Conservation (phyloP, 1,140 invertebrate genomes). For the Oryzaephilus surinamensis region DNA sequence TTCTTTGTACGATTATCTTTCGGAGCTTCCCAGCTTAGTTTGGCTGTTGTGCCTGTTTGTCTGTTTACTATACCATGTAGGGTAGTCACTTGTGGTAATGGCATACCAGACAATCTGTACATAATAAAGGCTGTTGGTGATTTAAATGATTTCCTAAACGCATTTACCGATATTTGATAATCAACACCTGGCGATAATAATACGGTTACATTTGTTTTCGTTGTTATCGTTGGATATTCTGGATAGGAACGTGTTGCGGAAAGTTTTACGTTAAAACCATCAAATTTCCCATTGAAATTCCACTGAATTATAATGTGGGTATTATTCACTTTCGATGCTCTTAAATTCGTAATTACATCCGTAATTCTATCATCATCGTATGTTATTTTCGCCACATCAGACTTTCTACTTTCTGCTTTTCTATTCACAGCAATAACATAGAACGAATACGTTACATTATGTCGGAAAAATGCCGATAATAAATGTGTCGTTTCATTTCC, state of each 20-base stretch:
- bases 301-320: constrained; percentile 48
- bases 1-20: constrained; percentile 41
- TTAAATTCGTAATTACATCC: constrained; percentile 35
- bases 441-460: constrained; percentile 57
- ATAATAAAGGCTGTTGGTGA: constrained; percentile 44
- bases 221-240: constrained; percentile 30
- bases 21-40: constrained; percentile 52
- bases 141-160: constrained; percentile 46
- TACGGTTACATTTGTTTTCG: constrained; percentile 15
- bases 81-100: constrained; percentile 41
- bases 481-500: constrained; percentile 40
- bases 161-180: constrained; percentile 38
- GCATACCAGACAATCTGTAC: constrained; percentile 43
- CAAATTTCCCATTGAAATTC: constrained; percentile 43
- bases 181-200: constrained; percentile 41
- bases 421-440: constrained; percentile 62
- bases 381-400: constrained; percentile 42
- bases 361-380: constrained; percentile 52
- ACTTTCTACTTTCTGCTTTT: constrained; percentile 45
- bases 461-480: constrained; percentile 47
- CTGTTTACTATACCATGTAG: constrained; percentile 43
- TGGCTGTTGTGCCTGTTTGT: constrained; percentile 48
- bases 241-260: constrained; percentile 41
- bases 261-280: constrained; percentile 49
- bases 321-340: constrained; percentile 38